These are phyloP conservation scores for Eriocheir sinensis DNA, from an alignment of 1,140 invertebrate species.

Conservation along the genomic window DNA sequence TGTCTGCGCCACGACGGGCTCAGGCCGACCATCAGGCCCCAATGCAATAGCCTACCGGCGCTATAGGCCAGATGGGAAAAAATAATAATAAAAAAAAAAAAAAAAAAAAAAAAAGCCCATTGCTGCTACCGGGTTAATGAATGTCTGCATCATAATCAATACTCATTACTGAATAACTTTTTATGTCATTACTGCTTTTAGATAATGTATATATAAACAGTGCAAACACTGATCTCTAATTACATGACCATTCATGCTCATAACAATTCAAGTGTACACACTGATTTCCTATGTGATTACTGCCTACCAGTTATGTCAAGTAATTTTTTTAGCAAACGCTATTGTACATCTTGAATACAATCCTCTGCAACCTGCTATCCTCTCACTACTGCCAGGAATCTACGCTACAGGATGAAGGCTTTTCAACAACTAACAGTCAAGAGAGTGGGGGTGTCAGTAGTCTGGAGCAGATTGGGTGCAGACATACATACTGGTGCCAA, in stretches of 20 bases:
- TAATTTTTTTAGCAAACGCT: background rate
- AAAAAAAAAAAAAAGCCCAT: no score
- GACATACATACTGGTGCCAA: background rate
- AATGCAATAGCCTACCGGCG: no score
- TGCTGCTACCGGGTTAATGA: no score
- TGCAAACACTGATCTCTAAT: conserved; percentile 12
- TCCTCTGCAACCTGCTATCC: background rate
- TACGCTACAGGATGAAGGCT: background rate
- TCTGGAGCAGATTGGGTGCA: background rate
- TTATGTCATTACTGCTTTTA: no score
- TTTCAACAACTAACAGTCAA: background rate
- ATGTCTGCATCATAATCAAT: no score
- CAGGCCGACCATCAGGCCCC: no score
- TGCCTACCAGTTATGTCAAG: background rate
- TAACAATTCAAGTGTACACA: background rate
- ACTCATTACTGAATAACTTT: no score
- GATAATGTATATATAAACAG: no score
- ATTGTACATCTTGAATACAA: background rate
- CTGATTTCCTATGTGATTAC: background rate
- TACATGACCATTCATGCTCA: background rate
- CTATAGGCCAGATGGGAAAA: no score
- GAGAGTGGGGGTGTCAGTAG: background rate
- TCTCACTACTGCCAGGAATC: conserved; percentile 3
- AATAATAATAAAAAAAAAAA: no score
- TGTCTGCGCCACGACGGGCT: no score